Evolutionary conservation across 2,888 invertebrate species (phyloP).

Genomic region (Platerodrilus igneus): DNA sequence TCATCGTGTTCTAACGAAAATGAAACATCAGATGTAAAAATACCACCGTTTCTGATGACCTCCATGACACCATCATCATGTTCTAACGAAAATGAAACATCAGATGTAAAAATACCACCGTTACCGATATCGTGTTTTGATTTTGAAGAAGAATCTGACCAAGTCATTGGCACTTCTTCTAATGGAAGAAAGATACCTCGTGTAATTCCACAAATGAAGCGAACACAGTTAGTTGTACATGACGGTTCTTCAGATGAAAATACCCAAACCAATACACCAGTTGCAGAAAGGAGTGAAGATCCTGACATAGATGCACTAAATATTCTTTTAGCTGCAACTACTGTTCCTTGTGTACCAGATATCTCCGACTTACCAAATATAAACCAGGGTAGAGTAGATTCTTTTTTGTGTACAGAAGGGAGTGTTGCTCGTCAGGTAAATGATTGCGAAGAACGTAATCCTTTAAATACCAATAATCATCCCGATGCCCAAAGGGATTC

Average conservation of each 20-base stretch:
- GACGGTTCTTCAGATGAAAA: no score
- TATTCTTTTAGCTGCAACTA: constrained; percentile 58
- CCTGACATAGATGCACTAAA: constrained; percentile 53
- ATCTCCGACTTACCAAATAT: no score
- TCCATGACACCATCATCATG: constrained; percentile 8
- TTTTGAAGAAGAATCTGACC: constrained; percentile 69
- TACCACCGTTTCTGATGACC: no score
- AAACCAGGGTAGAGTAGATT: no score
- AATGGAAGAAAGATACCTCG: constrained; percentile 63
- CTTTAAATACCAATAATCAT: no score
- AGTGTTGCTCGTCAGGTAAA: no score
- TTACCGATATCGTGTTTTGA: constrained; percentile 65
- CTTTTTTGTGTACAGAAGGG: no score
- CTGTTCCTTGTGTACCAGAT: constrained; percentile 55
- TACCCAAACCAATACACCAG: no score
- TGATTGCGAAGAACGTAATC: no score
- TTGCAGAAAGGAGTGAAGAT: constrained; percentile 45
- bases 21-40: not conserved
- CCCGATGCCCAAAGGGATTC: no score
- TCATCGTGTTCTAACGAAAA: constrained; percentile 13
- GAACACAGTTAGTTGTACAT: no score
- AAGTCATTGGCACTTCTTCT: constrained; percentile 47
- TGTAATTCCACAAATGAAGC: constrained; percentile 51
- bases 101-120: constrained; percentile 23
- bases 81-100: constrained; percentile 14